Base-by-base conservation (phyloP, 2,113 vertebrate genomes). In the Passer domesticus region DNA sequence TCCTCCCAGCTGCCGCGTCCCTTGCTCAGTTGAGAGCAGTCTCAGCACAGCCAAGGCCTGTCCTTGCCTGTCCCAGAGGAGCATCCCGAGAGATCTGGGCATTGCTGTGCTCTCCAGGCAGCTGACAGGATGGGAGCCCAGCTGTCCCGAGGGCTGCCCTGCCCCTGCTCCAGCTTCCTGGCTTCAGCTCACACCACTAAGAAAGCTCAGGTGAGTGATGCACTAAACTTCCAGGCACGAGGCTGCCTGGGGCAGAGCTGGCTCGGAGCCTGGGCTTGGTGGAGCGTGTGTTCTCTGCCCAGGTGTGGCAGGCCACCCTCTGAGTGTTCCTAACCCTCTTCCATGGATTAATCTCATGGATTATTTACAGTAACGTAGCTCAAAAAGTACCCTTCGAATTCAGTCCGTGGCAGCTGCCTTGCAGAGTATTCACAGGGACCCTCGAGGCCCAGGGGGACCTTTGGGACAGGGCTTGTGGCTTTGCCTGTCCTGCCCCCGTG, bases 81-180 rank as follows among this genome's bases (percentile, higher is more conserved):
- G 49, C 55, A 52, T 60, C 89, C 39, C 1, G 0, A 20, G 70
- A 2, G 31, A 18, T 23, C 20, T 20, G 3, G 50, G 0, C n/a
- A 11, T 22, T 21, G 0, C 52, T 5, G 4, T 25, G 68, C 73
- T 58, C 55, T 69, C 15, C 52, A 17, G 67, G 58, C 52, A 8
- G 27, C 8, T 1, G 0, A 0, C 2, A 30, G 76, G 41, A 52
- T 0, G 1, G 30, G 53, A 74, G 16, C 64, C 50, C 49, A 2
- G 44, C 52, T 58, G 49, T 16, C 30, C 64, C 5, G 2, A 25
- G 13, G 21, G 18, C 56, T n/a, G n/a, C 50, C 49, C 69, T 85
- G 72, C 19, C 70, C 58, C 24, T 44, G 76, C 90, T 50, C 72
- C 41, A 56, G 60, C n/a, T 28, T 5, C 31, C 43, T 14, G 19